Percentiles rank a stretch among this genome's conserved stretches.
Conservation (phyloP, 2,888 invertebrate genomes). For the Calephelis perditalis region DNA sequence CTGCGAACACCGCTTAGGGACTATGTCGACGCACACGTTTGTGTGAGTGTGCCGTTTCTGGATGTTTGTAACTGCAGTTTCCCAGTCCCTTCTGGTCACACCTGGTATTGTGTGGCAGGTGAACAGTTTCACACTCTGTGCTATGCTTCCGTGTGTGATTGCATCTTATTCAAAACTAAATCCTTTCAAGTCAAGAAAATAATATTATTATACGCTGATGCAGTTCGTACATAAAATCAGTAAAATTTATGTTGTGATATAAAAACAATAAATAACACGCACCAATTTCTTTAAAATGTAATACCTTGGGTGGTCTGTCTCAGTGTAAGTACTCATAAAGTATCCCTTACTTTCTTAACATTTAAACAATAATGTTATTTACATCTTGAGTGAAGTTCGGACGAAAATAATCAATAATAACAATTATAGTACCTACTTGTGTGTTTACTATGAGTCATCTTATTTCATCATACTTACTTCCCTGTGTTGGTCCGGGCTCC, state of each 20-base stretch:
- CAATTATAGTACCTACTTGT: too few species aligned
- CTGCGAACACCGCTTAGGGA: too few species aligned
- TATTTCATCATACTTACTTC: too few species aligned
- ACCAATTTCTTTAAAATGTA: slow-evolving; percentile 29
- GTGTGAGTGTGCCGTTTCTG: too few species aligned
- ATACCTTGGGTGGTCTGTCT: slow-evolving; percentile 32
- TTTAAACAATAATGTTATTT: slow-evolving; percentile 18
- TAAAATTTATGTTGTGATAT: slow-evolving; percentile 12
- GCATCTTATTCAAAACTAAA: not conserved
- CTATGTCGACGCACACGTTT: too few species aligned
- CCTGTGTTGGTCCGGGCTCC: too few species aligned
- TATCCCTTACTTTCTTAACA: slow-evolving; percentile 26
- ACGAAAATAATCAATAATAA: not conserved
- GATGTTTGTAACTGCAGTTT: too few species aligned
- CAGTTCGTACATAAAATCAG: slow-evolving; percentile 10
- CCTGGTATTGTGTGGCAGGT: too few species aligned
- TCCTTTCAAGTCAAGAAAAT: slow-evolving; percentile 3
- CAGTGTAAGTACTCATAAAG: slow-evolving; percentile 32
- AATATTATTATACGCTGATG: slow-evolving; percentile 1
- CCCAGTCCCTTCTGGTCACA: too few species aligned
- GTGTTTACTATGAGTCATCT: too few species aligned
- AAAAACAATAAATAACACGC: slow-evolving; percentile 30
- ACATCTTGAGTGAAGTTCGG: slow-evolving; percentile 18
- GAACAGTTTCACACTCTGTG: too few species aligned
- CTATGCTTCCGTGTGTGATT: too few species aligned